A percentile compares a stretch with the other conserved stretches of the same genome.
Evolutionary conservation across 2,888 invertebrate genomes (phyloP).

Genomic region (Agriopis marginaria): DNA sequence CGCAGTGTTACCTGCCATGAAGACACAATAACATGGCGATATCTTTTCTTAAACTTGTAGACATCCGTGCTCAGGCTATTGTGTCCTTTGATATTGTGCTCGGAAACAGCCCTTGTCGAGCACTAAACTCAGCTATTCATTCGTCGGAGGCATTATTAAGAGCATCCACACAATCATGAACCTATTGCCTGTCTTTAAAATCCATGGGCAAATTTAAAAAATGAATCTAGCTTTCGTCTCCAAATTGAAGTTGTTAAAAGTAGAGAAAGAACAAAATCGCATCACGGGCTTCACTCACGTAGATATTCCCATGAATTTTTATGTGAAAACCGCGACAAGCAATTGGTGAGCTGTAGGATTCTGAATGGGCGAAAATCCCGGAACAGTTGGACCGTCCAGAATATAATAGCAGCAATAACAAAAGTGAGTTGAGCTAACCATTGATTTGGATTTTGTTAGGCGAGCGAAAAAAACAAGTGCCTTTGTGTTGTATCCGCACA

Average conservation of each 20-base stretch:
- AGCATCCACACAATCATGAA: neutral
- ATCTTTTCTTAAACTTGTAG: slow-evolving; percentile 60
- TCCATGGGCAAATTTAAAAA: no score
- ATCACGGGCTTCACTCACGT: slow-evolving; percentile 52
- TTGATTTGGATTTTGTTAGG: slow-evolving; percentile 82
- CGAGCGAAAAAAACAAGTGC: slow-evolving; percentile 72
- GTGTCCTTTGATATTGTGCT: slow-evolving; percentile 56
- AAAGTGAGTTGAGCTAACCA: slow-evolving; percentile 82
- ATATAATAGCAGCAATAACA: slow-evolving; percentile 80
- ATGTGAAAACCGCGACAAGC: slow-evolving; percentile 58
- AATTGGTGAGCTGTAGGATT: slow-evolving; percentile 52
- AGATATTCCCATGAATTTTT: slow-evolving; percentile 65
- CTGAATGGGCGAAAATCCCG: slow-evolving; percentile 63
- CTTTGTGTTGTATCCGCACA: slow-evolving; percentile 76
- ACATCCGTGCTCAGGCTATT: slow-evolving; percentile 62
- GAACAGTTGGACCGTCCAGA: slow-evolving; percentile 63
- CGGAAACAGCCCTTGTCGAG: slow-evolving; percentile 30
- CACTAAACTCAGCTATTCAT: slow-evolving; percentile 22
- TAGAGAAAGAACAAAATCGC: slow-evolving; percentile 43
- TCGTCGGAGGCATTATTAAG: slow-evolving; percentile 1
- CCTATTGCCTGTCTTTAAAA: no score
- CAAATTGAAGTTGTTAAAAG: neutral
- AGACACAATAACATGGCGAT: slow-evolving; percentile 60
- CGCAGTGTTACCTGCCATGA: slow-evolving; percentile 70
- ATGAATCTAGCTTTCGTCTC: no score